A percentile compares a stretch with the other conserved stretches of the same genome.
These are phyloP conservation scores for Procambarus clarkii DNA, from an alignment of 1,140 invertebrate genomes.

Conservation along the genomic window DNA sequence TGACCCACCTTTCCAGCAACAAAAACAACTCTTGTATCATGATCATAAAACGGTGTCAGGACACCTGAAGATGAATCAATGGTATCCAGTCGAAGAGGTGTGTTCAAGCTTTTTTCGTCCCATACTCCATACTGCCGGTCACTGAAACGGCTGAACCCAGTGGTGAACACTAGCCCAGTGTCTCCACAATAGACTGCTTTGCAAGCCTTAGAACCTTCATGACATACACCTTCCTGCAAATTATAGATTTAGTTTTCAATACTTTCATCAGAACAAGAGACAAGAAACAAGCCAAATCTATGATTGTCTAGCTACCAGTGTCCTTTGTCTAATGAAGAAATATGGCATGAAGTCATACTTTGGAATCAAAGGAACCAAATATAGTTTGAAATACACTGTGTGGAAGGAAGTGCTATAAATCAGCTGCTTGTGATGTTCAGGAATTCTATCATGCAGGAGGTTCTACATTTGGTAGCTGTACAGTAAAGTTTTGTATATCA, in stretches of 20 bases:
- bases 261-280: too few relatives aligned
- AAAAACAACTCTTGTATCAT: conserved; percentile 92
- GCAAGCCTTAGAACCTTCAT: conserved; percentile 89
- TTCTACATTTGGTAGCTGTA: too few relatives aligned
- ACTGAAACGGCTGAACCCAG: conserved; percentile 92
- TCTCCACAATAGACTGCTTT: conserved; percentile 92
- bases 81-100: conserved; percentile 86
- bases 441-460: too few relatives aligned
- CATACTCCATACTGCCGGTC: conserved; percentile 93
- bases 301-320: too few relatives aligned
- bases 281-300: too few relatives aligned
- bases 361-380: too few relatives aligned
- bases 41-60: conserved; percentile 94
- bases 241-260: background rate
- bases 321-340: too few relatives aligned
- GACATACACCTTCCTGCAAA: conserved; percentile 86
- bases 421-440: too few relatives aligned
- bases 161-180: conserved; percentile 86
- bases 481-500: too few relatives aligned
- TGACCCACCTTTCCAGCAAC: conserved; percentile 85
- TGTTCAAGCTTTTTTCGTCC: conserved; percentile 86
- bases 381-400: too few relatives aligned
- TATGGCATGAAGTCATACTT: too few relatives aligned
- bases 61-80: conserved; percentile 95
- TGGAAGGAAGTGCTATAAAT: too few relatives aligned